A percentile compares a stretch with the other conserved stretches of the same genome.
phyloP scores from a whole-genome alignment of 2,113 vertebrate species.

The Megaptera novaeangliae region DNA sequence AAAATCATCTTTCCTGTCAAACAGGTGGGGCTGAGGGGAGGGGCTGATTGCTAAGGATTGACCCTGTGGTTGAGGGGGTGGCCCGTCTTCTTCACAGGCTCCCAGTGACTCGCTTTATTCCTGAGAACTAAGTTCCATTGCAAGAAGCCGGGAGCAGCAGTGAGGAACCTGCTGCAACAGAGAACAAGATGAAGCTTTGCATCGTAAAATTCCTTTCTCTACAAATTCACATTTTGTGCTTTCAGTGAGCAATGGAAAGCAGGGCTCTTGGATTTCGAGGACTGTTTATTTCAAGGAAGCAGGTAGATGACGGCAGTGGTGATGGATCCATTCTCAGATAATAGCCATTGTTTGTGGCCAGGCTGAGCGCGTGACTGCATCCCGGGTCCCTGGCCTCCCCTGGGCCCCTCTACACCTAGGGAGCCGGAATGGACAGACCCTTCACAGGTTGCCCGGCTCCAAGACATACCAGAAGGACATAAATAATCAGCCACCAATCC shows the following conservation, averaged over 20 bases:
- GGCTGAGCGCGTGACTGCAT: neutral
- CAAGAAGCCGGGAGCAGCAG: neutral
- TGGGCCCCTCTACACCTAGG: slow-evolving; percentile 34
- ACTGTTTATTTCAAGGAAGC: slow-evolving; percentile 9
- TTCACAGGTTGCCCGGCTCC: slow-evolving; percentile 61
- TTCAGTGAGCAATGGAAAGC: slow-evolving; percentile 56
- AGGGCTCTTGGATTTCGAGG: slow-evolving; percentile 42
- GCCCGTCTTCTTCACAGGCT: neutral
- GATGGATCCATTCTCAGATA: slow-evolving; percentile 47
- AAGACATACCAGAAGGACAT: slow-evolving; percentile 84
- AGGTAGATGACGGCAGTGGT: neutral
- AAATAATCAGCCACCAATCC: slow-evolving; percentile 81
- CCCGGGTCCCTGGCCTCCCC: slow-evolving; percentile 41
- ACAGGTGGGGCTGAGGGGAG: too few relatives aligned
- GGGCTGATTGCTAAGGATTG: neutral
- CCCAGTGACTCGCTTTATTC: neutral
- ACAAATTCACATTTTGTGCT: neutral
- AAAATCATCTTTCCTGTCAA: neutral
- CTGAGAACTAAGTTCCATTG: neutral
- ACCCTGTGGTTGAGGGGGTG: neutral
- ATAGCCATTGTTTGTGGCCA: slow-evolving; percentile 67
- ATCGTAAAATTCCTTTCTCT: neutral
- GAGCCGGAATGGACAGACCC: slow-evolving; percentile 62
- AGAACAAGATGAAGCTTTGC: neutral
- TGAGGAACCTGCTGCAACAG: neutral